Base-by-base conservation (phyloP, 2,888 invertebrate species). In the Heliothis peltigera region DNA sequence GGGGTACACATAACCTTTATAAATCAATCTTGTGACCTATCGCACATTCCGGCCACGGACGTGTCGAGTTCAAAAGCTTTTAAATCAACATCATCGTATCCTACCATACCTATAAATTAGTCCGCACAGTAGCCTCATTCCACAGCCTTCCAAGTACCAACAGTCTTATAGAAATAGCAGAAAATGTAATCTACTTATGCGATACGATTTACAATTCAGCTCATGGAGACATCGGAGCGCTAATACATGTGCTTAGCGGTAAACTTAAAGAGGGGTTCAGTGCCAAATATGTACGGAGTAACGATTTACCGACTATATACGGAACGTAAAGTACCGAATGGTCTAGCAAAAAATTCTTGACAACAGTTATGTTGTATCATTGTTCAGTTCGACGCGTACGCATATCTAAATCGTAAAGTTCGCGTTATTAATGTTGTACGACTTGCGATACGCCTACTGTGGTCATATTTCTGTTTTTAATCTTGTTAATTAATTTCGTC, bases 191-290 rank as follows among this genome's bases (percentile, higher is more conserved):
- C 75, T 69, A 82, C 79, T 76, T 80, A 77, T 63, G 53, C 77
- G 77, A 75, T 80, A 70, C 67, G 39, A 83, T 83, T 89, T 84
- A 80, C 77, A 84, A 91, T 91, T 91, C 91, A 81, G 81, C 82
- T 89, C 91, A 88, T 87, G 90, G 72, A 84, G 80, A 82, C 82
- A 77, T 77, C 79, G 82, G 77, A 87, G 84, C 84, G 86, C 86
- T 90, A 92, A 91, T 90, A 91, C 92, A 90, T 87, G 88, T 91
- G 91, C 91, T 93, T 90, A 92, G 92, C 92, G 91, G 93, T 91
- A 89, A 87, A 88, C 79, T 87, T 89, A 89, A 92, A 92, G 89
- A 88, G 80, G 86, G 84, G 80, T 78, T 84, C 90, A 84, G 90
- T 93, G 93, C 94, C 94, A 94, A 94, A 95, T 92, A 92, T 90